A percentile compares a stretch with the other conserved stretches of the same genome.
These are phyloP conservation scores for Alauda arvensis DNA, from an alignment of 2,797 vertebrate genomes.

Conservation along the genomic window DNA sequence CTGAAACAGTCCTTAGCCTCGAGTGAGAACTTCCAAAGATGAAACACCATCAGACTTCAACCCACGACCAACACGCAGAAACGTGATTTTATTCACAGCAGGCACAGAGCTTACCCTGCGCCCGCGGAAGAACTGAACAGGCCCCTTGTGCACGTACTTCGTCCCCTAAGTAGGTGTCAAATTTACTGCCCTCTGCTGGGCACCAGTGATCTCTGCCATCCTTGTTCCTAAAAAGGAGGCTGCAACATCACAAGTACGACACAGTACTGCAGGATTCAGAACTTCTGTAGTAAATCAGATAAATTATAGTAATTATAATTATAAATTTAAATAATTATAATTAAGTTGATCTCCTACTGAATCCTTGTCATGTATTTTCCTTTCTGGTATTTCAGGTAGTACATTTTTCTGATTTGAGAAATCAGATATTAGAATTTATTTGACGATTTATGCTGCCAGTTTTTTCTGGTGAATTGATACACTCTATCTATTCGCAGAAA, in stretches of 20 bases:
- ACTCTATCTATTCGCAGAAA: background rate
- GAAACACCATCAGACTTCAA: background rate
- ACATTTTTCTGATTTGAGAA: background rate
- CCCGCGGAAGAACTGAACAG: rapidly evolving
- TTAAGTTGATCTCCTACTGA: background rate
- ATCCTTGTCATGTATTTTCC: background rate
- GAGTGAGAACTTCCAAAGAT: background rate
- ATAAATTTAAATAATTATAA: too few species aligned
- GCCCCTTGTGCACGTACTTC: background rate
- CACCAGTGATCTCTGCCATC: background rate
- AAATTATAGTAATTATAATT: background rate
- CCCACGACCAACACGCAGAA: rapidly evolving
- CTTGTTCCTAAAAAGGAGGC: background rate
- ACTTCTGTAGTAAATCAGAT: background rate
- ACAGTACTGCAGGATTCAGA: background rate
- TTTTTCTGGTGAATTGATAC: background rate
- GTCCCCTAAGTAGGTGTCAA: background rate
- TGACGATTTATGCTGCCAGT: background rate
- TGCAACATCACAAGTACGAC: background rate
- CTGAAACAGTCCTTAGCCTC: background rate
- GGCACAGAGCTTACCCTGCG: background rate
- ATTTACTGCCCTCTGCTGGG: background rate
- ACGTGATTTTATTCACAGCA: rapidly evolving
- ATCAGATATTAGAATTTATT: background rate
- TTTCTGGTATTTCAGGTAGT: background rate